Percentiles rank a stretch among this genome's conserved stretches.
Evolutionary conservation across 2,888 invertebrate species (phyloP).

Genomic region (Aspidiotus destructor): DNA sequence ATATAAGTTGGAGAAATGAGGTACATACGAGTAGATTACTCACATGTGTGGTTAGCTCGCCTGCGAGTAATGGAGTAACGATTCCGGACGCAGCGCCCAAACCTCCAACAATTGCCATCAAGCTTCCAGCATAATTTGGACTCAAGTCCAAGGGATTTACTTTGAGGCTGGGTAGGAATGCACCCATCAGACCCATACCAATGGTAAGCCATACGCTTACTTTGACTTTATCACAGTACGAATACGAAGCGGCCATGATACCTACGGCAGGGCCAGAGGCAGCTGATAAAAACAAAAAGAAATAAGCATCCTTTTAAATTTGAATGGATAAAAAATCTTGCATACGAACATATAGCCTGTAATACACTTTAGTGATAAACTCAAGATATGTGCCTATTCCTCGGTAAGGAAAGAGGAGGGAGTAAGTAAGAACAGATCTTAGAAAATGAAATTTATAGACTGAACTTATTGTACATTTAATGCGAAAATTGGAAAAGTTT

Average conservation of each 20-base stretch:
- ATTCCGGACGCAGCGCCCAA: slow-evolving; percentile 54
- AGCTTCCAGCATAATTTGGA: slow-evolving; percentile 56
- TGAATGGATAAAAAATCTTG: too few relatives aligned
- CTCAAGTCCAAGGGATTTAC: slow-evolving; percentile 58
- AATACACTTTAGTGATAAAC: too few relatives aligned
- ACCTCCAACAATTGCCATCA: slow-evolving; percentile 56
- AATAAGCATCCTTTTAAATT: background rate
- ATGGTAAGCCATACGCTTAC: slow-evolving; percentile 55
- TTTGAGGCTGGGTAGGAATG: slow-evolving; percentile 60
- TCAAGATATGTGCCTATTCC: too few relatives aligned
- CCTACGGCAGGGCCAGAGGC: slow-evolving; percentile 39
- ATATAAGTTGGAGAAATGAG: background rate
- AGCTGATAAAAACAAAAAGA: slow-evolving; percentile 33
- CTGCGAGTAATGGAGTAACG: slow-evolving; percentile 52
- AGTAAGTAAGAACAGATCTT: too few relatives aligned
- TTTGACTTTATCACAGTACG: slow-evolving; percentile 51
- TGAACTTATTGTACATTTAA: too few relatives aligned
- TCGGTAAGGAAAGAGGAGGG: too few relatives aligned
- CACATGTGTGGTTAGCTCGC: slow-evolving; percentile 50
- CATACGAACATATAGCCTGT: too few relatives aligned
- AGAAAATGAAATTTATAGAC: too few relatives aligned
- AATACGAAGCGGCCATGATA: slow-evolving; percentile 38
- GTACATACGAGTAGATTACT: slow-evolving; percentile 33
- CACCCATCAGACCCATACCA: slow-evolving; percentile 60
- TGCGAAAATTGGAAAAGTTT: too few relatives aligned